Base-by-base conservation (phyloP, 2,888 invertebrate genomes). In the Papilio gigon region DNA sequence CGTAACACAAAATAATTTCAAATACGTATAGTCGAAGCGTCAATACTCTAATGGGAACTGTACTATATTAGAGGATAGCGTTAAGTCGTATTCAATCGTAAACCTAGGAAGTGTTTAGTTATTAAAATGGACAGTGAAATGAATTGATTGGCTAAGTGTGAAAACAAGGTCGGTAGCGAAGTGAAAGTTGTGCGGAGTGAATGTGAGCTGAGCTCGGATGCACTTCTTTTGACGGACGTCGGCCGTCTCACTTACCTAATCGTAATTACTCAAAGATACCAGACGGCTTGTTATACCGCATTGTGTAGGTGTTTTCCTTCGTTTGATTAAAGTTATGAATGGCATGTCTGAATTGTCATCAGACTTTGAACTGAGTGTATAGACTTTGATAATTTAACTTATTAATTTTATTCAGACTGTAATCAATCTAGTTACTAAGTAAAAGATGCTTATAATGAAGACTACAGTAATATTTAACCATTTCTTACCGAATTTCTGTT, bases 121-220 rank as follows among this genome's bases (percentile, higher is more conserved):
- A 27, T 25, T 25, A 53, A n/a, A 14, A 22, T 12, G 27, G 12
- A 14, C 14, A 53, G 53, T 50, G 47, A 47, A 53, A 27, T 14
- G 2, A 53, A 53, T 14, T 65, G 20, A 30, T 42, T 37, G 11
- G 3, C 20, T n/a, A 44, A 22, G 22, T 20, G 20, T 44, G 20
- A 22, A 61, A 62, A 63, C 33, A 17, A 12, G 25, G 56, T 30
- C 58, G 44, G 27, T 58, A 12, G 47, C 14, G 2, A 63, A 69
- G 69, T 69, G 69, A 69, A 69, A 69, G 69, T 59, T 64, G 25
- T 37, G 14, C 42, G 11, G 22, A 42, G 47, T 37, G 60, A 69
- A 42, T 40, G 60, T 61, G 35, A 22, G 33, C 17, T 59, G 27
- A 44, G 20, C 20, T 64, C 60, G 30, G 30, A 59, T 61, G 30